These are phyloP conservation scores for Nymphicus hollandicus DNA, from an alignment of 2,113 vertebrate species.

Conservation along the genomic window DNA sequence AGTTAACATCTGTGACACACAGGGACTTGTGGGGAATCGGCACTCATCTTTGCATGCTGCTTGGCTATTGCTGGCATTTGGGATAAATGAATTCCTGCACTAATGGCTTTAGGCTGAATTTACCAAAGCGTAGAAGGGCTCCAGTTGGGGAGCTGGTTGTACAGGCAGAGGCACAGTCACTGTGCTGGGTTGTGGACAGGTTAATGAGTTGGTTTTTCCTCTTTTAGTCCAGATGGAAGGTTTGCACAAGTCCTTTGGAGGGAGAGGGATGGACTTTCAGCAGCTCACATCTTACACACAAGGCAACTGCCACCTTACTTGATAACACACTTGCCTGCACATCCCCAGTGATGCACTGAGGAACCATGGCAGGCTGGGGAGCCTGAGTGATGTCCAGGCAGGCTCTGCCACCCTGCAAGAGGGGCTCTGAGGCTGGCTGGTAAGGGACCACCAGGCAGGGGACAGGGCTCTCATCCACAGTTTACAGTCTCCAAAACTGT, in stretches of 20 bases:
- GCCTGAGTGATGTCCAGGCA: neutral
- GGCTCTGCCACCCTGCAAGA: neutral
- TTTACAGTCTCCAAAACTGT: neutral
- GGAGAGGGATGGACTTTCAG: neutral
- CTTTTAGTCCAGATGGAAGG: neutral
- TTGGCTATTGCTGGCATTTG: neutral
- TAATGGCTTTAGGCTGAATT: neutral
- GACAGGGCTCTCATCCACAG: rapidly evolving
- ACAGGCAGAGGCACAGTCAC: neutral
- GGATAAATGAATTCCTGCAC: neutral
- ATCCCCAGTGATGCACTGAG: neutral
- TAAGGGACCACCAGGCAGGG: neutral
- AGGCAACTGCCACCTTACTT: neutral
- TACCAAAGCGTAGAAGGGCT: neutral
- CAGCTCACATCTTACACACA: neutral
- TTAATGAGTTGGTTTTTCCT: neutral
- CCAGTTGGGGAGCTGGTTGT: neutral
- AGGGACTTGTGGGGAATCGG: neutral
- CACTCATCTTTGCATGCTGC: neutral
- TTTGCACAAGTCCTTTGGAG: neutral
- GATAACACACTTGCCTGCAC: neutral
- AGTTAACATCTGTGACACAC: neutral
- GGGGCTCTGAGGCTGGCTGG: neutral
- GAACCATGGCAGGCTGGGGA: neutral
- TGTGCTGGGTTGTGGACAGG: neutral